Conservation (phyloP, 2,113 vertebrate species). For the Vulpes ferrilata region DNA sequence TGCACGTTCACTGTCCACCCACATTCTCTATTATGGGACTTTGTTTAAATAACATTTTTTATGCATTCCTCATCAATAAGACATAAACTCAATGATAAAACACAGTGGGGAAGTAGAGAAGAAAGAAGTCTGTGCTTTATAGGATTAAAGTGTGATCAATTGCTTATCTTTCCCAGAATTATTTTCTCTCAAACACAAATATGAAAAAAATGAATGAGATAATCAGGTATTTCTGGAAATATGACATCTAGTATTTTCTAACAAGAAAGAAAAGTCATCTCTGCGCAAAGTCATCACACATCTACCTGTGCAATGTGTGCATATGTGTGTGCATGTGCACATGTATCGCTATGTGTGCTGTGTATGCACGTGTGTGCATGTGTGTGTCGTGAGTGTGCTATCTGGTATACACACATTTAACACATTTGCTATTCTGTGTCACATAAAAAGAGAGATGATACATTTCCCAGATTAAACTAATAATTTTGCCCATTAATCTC, state of each 20-base stretch:
- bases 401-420: not conserved
- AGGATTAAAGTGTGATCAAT: not conserved
- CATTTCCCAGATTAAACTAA: conserved; percentile 55
- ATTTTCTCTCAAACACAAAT: conserved; percentile 37
- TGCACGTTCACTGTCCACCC: not conserved
- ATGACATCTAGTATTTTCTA: not conserved
- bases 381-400: not conserved
- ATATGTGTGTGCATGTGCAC: not conserved
- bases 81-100: not conserved
- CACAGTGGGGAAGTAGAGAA: no score
- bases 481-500: not conserved
- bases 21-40: not conserved
- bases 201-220: not conserved
- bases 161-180: not conserved
- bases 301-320: not conserved
- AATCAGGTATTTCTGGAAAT: conserved; percentile 42
- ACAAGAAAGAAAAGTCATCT: not conserved
- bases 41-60: not conserved
- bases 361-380: not conserved
- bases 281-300: not conserved
- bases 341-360: no score
- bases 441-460: not conserved
- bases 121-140: not conserved
- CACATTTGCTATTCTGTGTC: not conserved
- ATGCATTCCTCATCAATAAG: not conserved